phyloP scores from a whole-genome alignment of 92 coral and sea anemone species.

The Isaurus tuberculatus region DNA sequence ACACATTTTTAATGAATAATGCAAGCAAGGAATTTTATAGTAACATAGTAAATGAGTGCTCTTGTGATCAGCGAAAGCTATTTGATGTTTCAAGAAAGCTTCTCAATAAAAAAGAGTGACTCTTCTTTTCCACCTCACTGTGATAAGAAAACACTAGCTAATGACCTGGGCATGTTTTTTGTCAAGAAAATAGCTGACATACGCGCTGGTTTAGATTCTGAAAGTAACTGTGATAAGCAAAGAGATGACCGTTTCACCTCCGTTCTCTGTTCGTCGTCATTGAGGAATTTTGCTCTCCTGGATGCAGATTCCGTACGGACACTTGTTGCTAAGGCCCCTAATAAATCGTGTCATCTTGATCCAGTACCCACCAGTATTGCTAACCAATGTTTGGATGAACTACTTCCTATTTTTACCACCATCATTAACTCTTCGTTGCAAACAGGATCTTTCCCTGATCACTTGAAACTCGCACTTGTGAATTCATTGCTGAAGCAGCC shows the following conservation, averaged over 20 bases:
- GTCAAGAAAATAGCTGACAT: too few species aligned
- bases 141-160: too few species aligned
- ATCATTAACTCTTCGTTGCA: too few species aligned
- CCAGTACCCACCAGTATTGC: slow-evolving; percentile 32
- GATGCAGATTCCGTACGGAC: too few species aligned
- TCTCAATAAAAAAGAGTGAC: slow-evolving; percentile 23
- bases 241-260: slow-evolving; percentile 18
- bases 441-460: too few species aligned
- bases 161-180: slow-evolving; percentile 30
- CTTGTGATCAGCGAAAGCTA: too few species aligned
- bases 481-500: slow-evolving; percentile 33
- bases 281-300: not conserved
- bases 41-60: too few species aligned
- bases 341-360: too few species aligned
- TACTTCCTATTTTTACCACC: slow-evolving; percentile 38
- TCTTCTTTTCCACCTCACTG: slow-evolving; percentile 4
- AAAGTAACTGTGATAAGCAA: slow-evolving; percentile 11
- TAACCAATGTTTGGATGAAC: too few species aligned
- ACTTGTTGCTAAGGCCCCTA: too few species aligned
- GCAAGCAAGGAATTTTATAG: too few species aligned
- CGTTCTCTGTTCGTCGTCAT: slow-evolving; percentile 10
- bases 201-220: slow-evolving; percentile 21
- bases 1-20: slow-evolving; percentile 21
- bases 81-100: too few species aligned
- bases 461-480: slow-evolving; percentile 37